These are phyloP conservation scores for Luidia sarsii DNA, from an alignment of 53 echinoderm and acorn worm species.

Conservation along the genomic window DNA sequence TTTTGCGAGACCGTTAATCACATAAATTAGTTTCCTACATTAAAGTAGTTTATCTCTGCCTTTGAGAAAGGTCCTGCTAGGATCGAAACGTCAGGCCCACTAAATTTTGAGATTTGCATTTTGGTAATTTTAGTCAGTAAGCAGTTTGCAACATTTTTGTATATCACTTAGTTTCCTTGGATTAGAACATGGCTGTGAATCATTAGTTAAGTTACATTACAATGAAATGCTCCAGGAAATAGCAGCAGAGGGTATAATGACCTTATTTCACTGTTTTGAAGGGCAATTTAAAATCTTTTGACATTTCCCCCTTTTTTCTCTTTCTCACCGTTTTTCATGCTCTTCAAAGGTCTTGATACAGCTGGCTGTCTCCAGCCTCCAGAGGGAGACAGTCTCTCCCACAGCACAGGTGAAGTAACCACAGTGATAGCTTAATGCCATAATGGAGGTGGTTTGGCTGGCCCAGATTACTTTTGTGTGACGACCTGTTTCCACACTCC, in stretches of 20 bases:
- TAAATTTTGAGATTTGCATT: too few species aligned
- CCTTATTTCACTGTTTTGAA: not conserved
- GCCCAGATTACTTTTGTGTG: conserved; percentile 93
- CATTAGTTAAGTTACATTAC: too few species aligned
- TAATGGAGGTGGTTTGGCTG: conserved; percentile 95
- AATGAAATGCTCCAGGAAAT: too few species aligned
- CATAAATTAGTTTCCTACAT: too few species aligned
- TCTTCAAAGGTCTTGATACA: conserved; percentile 89
- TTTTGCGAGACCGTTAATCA: too few species aligned
- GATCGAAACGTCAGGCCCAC: too few species aligned
- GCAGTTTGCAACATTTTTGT: too few species aligned
- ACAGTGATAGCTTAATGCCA: conserved; percentile 87
- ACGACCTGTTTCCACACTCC: conserved; percentile 90
- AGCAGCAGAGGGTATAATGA: not conserved
- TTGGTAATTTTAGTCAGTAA: too few species aligned
- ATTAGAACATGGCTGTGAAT: too few species aligned
- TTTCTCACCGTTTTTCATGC: conserved; percentile 88
- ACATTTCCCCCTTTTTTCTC: not conserved
- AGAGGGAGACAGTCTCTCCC: conserved; percentile 87
- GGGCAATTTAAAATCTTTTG: not conserved
- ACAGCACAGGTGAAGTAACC: conserved; percentile 95
- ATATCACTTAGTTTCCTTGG: too few species aligned
- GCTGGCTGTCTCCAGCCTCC: conserved; percentile 90
- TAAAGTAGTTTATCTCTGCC: too few species aligned
- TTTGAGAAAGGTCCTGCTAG: too few species aligned